phyloP scores from a whole-genome alignment of 2,888 invertebrate species.

The Drosophila peninsularis region DNA sequence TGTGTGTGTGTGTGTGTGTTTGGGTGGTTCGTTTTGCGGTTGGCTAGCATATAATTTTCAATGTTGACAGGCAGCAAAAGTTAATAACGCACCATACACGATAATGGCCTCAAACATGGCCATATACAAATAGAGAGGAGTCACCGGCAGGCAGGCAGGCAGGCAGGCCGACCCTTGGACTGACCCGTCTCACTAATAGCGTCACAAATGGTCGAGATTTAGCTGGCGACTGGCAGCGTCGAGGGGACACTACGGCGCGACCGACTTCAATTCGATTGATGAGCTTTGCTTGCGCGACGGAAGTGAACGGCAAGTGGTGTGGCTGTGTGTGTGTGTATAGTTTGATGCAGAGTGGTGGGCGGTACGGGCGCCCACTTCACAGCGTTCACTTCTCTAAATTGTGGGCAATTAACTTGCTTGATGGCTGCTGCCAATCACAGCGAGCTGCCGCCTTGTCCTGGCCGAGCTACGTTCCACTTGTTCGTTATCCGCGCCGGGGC shows the following conservation, averaged over 20 bases:
- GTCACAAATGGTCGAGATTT: slow-evolving; percentile 76
- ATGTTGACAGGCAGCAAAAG: slow-evolving; percentile 77
- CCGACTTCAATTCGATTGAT: slow-evolving; percentile 77
- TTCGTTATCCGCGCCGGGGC: slow-evolving; percentile 29
- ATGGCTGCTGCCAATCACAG: slow-evolving; percentile 81
- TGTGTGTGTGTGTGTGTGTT: slow-evolving; percentile 8
- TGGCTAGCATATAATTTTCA: slow-evolving; percentile 73
- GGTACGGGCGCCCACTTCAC: slow-evolving; percentile 14
- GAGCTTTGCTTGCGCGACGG: slow-evolving; percentile 58
- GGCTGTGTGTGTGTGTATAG: not conserved
- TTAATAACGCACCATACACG: slow-evolving; percentile 77
- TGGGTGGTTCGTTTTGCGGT: slow-evolving; percentile 28
- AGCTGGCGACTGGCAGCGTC: slow-evolving; percentile 32
- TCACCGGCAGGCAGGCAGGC: no score
- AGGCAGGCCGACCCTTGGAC: slow-evolving; percentile 17
- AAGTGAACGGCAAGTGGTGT: slow-evolving; percentile 44
- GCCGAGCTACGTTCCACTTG: slow-evolving; percentile 26
- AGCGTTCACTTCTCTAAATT: slow-evolving; percentile 63
- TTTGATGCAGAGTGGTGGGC: slow-evolving; percentile 2
- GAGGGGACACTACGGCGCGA: slow-evolving; percentile 3
- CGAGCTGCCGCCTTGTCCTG: slow-evolving; percentile 51
- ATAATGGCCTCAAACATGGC: slow-evolving; percentile 59
- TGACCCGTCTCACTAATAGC: slow-evolving; percentile 59
- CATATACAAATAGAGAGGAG: slow-evolving; percentile 48
- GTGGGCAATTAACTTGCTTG: slow-evolving; percentile 81